phyloP scores from a whole-genome alignment of 2,113 vertebrate species.

The Erythrolamprus reginae region DNA sequence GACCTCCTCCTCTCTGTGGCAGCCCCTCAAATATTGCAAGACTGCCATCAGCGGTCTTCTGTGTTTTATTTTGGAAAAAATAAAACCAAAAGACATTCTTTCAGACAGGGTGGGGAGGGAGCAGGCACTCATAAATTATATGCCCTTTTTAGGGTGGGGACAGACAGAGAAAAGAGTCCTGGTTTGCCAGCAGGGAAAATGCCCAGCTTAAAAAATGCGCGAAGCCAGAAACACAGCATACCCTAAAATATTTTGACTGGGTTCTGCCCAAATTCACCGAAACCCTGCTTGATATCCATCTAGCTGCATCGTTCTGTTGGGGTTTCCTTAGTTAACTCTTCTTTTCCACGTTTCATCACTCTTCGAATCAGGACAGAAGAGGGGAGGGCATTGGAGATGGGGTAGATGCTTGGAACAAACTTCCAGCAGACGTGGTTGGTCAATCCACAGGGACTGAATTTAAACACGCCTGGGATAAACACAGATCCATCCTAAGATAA shows the following conservation, averaged over 20 bases:
- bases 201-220: neutral
- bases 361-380: neutral
- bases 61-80: neutral
- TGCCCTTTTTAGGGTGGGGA: slow-evolving; percentile 17
- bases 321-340: neutral
- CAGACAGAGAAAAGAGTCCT: too few relatives aligned
- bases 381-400: neutral
- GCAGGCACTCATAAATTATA: neutral
- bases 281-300: neutral
- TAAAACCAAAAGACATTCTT: neutral
- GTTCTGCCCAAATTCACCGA: neutral
- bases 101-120: too few relatives aligned
- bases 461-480: too few relatives aligned
- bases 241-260: neutral
- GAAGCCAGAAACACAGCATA: neutral
- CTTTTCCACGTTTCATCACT: neutral
- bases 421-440: too few relatives aligned
- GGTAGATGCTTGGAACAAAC: too few relatives aligned
- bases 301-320: neutral
- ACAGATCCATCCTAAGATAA: too few relatives aligned
- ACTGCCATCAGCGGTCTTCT: too few relatives aligned
- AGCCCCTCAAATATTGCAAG: too few relatives aligned
- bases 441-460: too few relatives aligned
- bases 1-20: too few relatives aligned
- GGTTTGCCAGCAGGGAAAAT: neutral